Percentiles rank a stretch among this genome's conserved stretches.
Evolutionary conservation across 2,113 vertebrate genomes (phyloP).

Genomic region (Ceyx cyanopectus): DNA sequence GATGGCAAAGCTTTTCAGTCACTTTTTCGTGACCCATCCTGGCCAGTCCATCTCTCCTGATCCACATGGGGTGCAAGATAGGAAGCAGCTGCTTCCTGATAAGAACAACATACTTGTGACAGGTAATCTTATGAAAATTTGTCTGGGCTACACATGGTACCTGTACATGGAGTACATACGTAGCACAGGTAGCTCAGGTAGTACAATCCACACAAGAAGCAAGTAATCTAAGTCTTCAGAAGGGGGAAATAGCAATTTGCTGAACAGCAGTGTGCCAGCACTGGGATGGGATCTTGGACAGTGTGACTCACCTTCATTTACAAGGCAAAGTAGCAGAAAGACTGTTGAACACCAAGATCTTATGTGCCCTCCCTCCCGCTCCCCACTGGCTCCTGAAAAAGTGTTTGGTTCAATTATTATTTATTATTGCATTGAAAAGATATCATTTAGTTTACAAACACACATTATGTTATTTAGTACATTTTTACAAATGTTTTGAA

Average conservation of each 20-base stretch:
- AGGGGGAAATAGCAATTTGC: not conserved
- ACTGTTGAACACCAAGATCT: not conserved
- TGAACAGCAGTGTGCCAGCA: not conserved
- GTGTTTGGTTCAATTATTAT: not conserved
- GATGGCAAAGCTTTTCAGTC: not conserved
- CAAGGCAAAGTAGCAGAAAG: not conserved
- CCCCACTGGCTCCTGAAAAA: not conserved
- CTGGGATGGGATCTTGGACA: not conserved
- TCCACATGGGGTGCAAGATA: not conserved
- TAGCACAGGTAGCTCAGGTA: not conserved
- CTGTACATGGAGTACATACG: rapidly evolving
- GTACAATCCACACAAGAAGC: not conserved
- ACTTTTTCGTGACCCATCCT: not conserved
- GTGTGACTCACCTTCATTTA: not conserved
- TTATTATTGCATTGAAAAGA: slow-evolving; percentile 5
- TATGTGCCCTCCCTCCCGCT: not conserved
- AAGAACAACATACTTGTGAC: not conserved
- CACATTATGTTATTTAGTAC: not conserved
- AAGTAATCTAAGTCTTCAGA: not conserved
- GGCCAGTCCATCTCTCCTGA: not conserved
- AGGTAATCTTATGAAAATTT: not conserved
- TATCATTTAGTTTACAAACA: slow-evolving; percentile 9
- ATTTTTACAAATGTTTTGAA: slow-evolving; percentile 36
- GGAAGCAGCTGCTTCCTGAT: not conserved
- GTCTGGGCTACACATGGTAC: not conserved